A percentile compares a stretch with the other conserved stretches of the same genome.
These are phyloP conservation scores for Pampus argenteus DNA, from an alignment of 2,797 vertebrate genomes.

Conservation along the genomic window DNA sequence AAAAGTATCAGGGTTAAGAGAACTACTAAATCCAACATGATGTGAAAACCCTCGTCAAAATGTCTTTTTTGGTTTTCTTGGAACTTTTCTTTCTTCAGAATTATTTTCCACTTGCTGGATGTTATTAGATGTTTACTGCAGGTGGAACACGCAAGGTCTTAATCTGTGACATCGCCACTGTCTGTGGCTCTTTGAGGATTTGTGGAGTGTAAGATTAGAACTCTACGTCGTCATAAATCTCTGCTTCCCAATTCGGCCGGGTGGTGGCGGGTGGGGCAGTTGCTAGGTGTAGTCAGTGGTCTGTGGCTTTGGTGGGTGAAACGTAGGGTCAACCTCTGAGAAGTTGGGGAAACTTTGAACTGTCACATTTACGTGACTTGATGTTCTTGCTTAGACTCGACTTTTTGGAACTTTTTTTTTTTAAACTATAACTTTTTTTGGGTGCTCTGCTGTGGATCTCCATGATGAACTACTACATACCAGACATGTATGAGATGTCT, in stretches of 20 bases:
- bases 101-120: neutral
- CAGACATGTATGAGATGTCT: conserved; percentile 91
- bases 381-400: neutral
- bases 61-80: neutral
- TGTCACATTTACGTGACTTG: neutral
- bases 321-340: conserved; percentile 72
- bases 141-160: conserved; percentile 51
- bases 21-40: neutral
- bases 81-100: neutral
- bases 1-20: neutral
- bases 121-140: conserved; percentile 6
- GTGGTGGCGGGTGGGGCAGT: conserved; percentile 77
- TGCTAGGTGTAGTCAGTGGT: conserved; percentile 72
- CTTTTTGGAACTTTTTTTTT: neutral
- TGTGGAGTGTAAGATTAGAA: conserved; percentile 93
- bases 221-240: conserved; percentile 91
- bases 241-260: conserved; percentile 86
- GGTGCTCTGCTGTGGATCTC: conserved; percentile 21
- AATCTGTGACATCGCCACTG: conserved; percentile 77
- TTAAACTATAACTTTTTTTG: conserved; percentile 12
- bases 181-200: conserved; percentile 88
- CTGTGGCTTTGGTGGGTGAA: conserved; percentile 80
- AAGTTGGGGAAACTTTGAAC: neutral
- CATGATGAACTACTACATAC: conserved; percentile 92
- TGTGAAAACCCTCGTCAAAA: neutral